A percentile compares a stretch with the other conserved stretches of the same genome.
phyloP scores from a whole-genome alignment of 2,797 vertebrate species.

The Gymnothorax reevesii region DNA sequence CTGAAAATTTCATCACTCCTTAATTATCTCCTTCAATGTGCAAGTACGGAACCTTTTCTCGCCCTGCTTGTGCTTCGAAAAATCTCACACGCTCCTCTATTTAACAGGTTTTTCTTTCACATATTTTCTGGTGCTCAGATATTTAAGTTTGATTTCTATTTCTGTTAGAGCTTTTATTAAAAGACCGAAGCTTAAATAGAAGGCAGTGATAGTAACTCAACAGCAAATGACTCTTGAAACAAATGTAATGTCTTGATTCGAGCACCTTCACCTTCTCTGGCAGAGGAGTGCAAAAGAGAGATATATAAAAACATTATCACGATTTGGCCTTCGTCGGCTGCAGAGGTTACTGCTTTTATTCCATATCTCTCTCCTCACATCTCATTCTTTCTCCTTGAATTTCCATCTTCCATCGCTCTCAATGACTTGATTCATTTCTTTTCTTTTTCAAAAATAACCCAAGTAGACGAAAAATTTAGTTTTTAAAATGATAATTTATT shows the following conservation, averaged over 20 bases:
- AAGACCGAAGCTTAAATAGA: not conserved
- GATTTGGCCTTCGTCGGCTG: not conserved
- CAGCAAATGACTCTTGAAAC: not conserved
- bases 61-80: not conserved
- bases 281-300: not conserved
- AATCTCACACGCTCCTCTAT: not conserved
- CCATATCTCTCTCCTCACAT: not conserved
- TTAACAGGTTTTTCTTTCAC: not conserved
- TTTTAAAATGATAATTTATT: too few relatives aligned
- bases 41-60: not conserved
- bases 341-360: not conserved
- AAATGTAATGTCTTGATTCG: not conserved
- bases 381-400: not conserved
- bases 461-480: not conserved
- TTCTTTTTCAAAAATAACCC: not conserved
- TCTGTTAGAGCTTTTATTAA: not conserved
- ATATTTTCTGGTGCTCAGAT: not conserved
- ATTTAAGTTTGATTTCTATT: constrained; percentile 15
- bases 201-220: not conserved
- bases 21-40: constrained; percentile 1
- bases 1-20: not conserved
- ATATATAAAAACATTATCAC: not conserved
- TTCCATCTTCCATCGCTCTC: not conserved
- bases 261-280: not conserved
- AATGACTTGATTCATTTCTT: not conserved